Percentiles rank a stretch among this genome's conserved stretches.
Evolutionary conservation across 2,797 vertebrate species (phyloP).

Genomic region (Cirrhinus mrigala): DNA sequence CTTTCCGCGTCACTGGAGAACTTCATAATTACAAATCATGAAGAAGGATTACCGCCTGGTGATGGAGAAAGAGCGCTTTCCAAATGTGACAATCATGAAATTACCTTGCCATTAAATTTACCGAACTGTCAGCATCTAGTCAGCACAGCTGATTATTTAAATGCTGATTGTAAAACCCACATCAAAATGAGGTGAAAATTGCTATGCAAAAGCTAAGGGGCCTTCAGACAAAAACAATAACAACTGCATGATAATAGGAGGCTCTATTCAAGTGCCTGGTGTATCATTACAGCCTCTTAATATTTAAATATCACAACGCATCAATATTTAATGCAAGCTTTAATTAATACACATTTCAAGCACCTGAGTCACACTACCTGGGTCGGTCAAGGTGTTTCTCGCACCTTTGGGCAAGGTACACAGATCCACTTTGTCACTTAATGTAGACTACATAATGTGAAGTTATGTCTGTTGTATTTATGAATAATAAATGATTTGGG

Average conservation of each 20-base stretch:
- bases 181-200: not conserved
- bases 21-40: conserved; percentile 43
- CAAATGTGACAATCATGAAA: conserved; percentile 41
- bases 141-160: conserved; percentile 19
- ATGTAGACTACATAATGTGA: conserved; percentile 41
- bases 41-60: conserved; percentile 27
- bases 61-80: not conserved
- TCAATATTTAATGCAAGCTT: conserved; percentile 20
- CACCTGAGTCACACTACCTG: conserved; percentile 27
- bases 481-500: conserved; percentile 22
- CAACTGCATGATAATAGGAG: not conserved
- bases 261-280: not conserved
- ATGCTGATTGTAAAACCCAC: conserved; percentile 16
- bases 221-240: not conserved
- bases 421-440: conserved; percentile 12
- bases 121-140: not conserved
- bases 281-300: conserved; percentile 4
- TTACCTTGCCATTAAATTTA: conserved; percentile 32
- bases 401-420: conserved; percentile 55
- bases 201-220: not conserved
- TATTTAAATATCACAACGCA: conserved; percentile 3
- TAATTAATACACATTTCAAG: not conserved
- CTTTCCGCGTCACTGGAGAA: conserved; percentile 36
- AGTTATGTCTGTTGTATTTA: conserved; percentile 13
- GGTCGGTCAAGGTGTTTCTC: conserved; percentile 18